Evolutionary conservation across 64 coral and sea anemone species (phyloP).

Genomic region (Actinia equina): DNA sequence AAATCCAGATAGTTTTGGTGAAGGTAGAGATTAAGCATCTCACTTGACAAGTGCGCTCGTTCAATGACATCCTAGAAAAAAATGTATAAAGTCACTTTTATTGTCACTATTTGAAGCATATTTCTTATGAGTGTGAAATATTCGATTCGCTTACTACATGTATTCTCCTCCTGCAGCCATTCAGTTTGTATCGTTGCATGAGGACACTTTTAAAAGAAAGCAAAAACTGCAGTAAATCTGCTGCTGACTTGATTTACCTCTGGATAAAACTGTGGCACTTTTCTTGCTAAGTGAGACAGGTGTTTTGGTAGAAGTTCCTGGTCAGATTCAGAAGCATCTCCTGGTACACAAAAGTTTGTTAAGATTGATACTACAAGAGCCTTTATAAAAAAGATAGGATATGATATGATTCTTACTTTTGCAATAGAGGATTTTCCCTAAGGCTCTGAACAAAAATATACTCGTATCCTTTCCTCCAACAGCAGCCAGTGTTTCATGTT

Average conservation of each 20-base stretch:
- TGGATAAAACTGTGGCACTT: conserved; percentile 62
- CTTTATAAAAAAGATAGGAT: background rate
- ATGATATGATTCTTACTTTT: conserved; percentile 54
- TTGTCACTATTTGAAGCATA: background rate
- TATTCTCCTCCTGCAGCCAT: too few species aligned
- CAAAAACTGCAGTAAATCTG: background rate
- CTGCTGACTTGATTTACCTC: too few species aligned
- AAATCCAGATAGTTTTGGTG: conserved; percentile 97
- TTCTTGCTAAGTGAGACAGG: conserved; percentile 61
- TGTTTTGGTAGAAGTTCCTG: conserved; percentile 62
- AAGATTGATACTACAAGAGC: too few species aligned
- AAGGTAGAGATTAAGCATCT: conserved; percentile 80
- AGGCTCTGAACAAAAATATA: conserved; percentile 88
- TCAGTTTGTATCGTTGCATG: too few species aligned
- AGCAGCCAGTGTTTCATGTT: background rate
- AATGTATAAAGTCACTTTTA: background rate
- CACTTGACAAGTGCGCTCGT: conserved; percentile 71
- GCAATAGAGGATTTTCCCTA: conserved; percentile 94
- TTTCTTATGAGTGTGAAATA: background rate
- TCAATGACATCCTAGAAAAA: conserved; percentile 67
- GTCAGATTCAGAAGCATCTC: conserved; percentile 65
- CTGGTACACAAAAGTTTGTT: background rate
- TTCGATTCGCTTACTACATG: too few species aligned
- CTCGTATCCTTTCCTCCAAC: conserved; percentile 85
- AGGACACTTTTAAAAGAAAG: too few species aligned